Evolutionary conservation across 2,888 invertebrate species (phyloP).

Genomic region (Acanthopleura granulata): DNA sequence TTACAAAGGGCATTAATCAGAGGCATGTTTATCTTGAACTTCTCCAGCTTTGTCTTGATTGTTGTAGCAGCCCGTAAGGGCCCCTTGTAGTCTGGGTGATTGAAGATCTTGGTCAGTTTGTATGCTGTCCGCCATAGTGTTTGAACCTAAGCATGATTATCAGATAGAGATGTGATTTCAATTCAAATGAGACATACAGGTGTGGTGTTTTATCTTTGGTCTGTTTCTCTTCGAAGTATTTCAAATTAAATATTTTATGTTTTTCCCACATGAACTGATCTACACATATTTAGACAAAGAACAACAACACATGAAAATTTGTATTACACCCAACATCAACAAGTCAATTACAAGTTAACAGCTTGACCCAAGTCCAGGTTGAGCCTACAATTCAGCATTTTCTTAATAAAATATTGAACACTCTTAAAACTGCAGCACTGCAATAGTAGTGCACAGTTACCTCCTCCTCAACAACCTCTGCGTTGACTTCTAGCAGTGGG

Average conservation of each 20-base stretch:
- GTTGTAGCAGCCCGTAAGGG: constrained; percentile 64
- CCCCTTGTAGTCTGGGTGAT: constrained; percentile 63
- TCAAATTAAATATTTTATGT: no score
- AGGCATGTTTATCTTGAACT: constrained; percentile 68
- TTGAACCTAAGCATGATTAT: constrained; percentile 52
- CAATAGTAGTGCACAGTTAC: constrained; percentile 37
- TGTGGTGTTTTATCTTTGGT: background rate
- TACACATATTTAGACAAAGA: no score
- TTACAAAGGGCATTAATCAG: constrained; percentile 67
- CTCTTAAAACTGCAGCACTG: no score
- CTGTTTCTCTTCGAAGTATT: no score
- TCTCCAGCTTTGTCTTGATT: constrained; percentile 67
- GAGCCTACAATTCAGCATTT: background rate
- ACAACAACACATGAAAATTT: no score
- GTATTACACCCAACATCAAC: background rate
- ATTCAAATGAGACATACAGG: background rate
- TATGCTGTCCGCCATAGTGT: constrained; percentile 68
- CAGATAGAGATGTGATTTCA: no score
- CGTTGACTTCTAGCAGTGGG: constrained; percentile 66
- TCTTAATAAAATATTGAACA: background rate
- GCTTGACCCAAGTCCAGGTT: background rate
- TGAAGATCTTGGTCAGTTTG: constrained; percentile 67
- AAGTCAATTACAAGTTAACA: background rate
- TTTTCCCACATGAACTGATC: no score
- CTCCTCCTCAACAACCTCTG: constrained; percentile 68